Evolutionary conservation across 2,888 invertebrate species (phyloP).

Genomic region (Himalopsyche anomala): DNA sequence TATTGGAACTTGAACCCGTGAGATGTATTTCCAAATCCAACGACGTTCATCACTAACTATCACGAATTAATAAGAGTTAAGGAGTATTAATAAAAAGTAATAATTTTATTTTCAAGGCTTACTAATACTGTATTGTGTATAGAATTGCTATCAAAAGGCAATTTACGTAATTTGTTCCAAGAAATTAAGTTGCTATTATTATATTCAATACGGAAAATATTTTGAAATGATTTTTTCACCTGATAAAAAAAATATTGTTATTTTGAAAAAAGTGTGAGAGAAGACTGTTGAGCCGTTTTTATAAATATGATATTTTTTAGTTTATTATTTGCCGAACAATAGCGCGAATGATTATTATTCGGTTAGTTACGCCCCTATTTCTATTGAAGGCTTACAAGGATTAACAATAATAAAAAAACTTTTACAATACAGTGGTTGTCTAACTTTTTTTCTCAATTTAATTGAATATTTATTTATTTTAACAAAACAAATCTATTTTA

Average conservation of each 20-base stretch:
- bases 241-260: background rate
- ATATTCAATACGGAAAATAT: background rate
- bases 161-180: background rate
- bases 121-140: too few relatives aligned
- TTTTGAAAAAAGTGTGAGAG: background rate
- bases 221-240: background rate
- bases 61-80: too few relatives aligned
- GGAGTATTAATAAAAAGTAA: too few relatives aligned
- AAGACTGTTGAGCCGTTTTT: background rate
- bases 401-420: slow-evolving; percentile 13
- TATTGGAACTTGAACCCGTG: too few relatives aligned
- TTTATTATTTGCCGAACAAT: slow-evolving; percentile 41
- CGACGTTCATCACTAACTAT: too few relatives aligned
- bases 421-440: background rate
- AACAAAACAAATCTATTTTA: too few relatives aligned
- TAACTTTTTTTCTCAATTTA: background rate
- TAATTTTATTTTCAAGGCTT: too few relatives aligned
- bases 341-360: slow-evolving; percentile 45
- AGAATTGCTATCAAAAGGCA: too few relatives aligned
- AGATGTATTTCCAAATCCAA: too few relatives aligned
- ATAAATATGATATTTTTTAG: background rate
- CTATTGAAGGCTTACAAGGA: slow-evolving; percentile 32
- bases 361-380: slow-evolving; percentile 39
- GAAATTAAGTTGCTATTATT: background rate
- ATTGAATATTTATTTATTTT: too few relatives aligned